Evolutionary conservation across 2,888 invertebrate genomes (phyloP), one percentile per base, ranked within the genome.

Genomic region (Cataglyphis albicans): DNA sequence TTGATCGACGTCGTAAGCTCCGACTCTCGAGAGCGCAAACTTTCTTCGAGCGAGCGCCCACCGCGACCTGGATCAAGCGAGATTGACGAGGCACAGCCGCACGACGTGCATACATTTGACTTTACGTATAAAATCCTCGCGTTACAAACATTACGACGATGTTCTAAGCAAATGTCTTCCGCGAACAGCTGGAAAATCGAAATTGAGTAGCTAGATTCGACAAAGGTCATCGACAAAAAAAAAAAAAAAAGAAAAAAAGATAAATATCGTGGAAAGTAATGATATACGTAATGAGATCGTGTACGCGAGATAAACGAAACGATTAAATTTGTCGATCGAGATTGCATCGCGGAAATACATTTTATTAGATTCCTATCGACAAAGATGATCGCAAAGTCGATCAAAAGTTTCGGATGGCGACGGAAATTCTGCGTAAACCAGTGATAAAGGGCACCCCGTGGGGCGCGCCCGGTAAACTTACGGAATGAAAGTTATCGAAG

Each of bases 401-500:
- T 78, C 21, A 35, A 59, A 44, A 78, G 29, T 57, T 29, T 1
- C 3, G n/a, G 29, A 29, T 18, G 78, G 12, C 29, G 44, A 18
- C 29, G 44, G 73, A 48, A 59, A 59, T 72, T 12, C 59, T 21
- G 35, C 59, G 59, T 59, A 70, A 59, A 59, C 25, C 18, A 15
- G 25, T 25, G 78, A 80, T 72, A 72, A 80, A 72, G 21, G 55
- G 6, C 52, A 32, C 55, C 35, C 21, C 29, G 41, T 21, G 41
- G 12, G 41, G 12, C 41, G 32, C 59, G 29, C 35, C 59, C 41
- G 6, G 59, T 59, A 72, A 80, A 80, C 68, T 80, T 80, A 59
- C 35, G 59, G 59, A 80, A 72, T 59, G 72, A 80, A 80, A 80
- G 78, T 80, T 80, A 80, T 72, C 35, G 78, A 52, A n/a, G 44